A percentile compares a stretch with the other conserved stretches of the same genome.
phyloP scores from a whole-genome alignment of 35 echinoderm and acorn worm species.

The Strongylocentrotus purpuratus region DNA sequence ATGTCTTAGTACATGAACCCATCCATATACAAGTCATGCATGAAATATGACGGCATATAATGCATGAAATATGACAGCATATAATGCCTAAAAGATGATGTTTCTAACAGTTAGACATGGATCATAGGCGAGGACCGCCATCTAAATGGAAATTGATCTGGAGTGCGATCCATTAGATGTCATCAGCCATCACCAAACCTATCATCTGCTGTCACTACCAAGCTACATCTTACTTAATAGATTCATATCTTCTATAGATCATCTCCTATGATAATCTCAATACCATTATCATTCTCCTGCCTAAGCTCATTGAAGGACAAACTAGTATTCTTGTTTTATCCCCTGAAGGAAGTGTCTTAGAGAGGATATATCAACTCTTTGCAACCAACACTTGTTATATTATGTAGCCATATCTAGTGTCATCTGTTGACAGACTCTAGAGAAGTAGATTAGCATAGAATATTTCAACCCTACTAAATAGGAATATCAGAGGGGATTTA shows the following conservation, averaged over 20 bases:
- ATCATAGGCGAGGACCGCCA: not conserved
- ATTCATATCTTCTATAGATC: not conserved
- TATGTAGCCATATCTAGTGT: too few species aligned
- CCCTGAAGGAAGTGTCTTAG: too few species aligned
- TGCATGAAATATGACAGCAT: not conserved
- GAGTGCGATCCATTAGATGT: not conserved
- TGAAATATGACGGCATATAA: not conserved
- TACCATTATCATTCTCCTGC: too few species aligned
- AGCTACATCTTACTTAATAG: not conserved
- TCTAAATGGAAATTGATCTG: not conserved
- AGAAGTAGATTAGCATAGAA: too few species aligned
- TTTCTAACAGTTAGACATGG: too few species aligned
- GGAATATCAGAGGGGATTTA: too few species aligned
- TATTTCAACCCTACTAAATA: too few species aligned
- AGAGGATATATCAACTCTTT: too few species aligned
- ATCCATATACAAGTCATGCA: not conserved
- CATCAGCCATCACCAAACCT: not conserved
- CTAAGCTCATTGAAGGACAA: too few species aligned
- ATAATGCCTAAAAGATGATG: not conserved
- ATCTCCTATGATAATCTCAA: not conserved
- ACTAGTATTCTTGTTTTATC: too few species aligned
- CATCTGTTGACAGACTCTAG: too few species aligned
- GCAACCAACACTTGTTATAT: too few species aligned
- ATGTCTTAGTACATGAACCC: not conserved
- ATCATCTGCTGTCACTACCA: not conserved